Evolutionary conservation across 2,113 vertebrate species (phyloP).

Genomic region (Malurus elegans): DNA sequence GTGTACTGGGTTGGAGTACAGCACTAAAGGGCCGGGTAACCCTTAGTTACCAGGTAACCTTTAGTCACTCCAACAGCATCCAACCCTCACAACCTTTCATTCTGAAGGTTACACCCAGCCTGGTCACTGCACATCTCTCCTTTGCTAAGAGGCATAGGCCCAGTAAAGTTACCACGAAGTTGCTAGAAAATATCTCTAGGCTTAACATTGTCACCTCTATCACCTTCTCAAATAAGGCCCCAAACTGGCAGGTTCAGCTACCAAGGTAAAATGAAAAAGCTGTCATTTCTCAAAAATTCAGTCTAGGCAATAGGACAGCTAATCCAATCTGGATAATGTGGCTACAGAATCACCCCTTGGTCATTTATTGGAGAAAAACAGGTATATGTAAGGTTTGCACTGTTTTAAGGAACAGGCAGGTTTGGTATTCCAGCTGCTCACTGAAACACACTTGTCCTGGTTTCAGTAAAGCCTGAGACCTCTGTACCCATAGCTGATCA

Average conservation of each 20-base stretch:
- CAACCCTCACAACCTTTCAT: not conserved
- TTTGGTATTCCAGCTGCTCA: not conserved
- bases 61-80: not conserved
- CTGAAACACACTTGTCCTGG: not conserved
- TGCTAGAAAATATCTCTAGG: not conserved
- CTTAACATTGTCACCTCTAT: not conserved
- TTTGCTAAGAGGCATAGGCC: not conserved
- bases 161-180: not conserved
- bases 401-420: not conserved
- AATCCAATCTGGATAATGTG: not conserved
- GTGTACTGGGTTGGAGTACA: fast-evolving
- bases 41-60: too few species aligned
- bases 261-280: not conserved
- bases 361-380: not conserved
- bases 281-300: not conserved
- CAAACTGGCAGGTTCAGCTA: not conserved
- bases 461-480: not conserved
- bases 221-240: not conserved
- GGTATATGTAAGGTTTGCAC: too few species aligned
- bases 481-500: not conserved
- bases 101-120: not conserved
- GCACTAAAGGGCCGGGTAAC: not conserved
- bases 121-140: not conserved
- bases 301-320: not conserved
- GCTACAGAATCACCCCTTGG: not conserved